Evolutionary conservation across 1,140 invertebrate genomes (phyloP), one percentile per base, ranked within the genome.

Genomic region (Drosophila busckii): DNA sequence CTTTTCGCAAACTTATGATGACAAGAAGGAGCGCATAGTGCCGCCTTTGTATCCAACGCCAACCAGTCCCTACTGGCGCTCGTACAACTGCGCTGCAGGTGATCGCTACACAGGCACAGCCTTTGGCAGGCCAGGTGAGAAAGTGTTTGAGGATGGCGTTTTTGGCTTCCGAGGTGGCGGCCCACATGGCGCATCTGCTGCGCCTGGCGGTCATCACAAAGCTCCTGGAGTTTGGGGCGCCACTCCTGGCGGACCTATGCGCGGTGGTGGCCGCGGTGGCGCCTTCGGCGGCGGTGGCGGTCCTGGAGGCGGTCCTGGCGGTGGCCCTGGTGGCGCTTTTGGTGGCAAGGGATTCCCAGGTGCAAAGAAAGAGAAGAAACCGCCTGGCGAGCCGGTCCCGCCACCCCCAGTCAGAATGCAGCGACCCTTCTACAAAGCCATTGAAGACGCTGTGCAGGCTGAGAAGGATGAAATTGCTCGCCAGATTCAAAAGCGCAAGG

Each of bases 1-100:
- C 13, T n/a, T n/a, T n/a, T n/a, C 78, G 0, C 85, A 87, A 10
- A 78, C 70, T 7, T n/a, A n/a, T n/a, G n/a, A n/a, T n/a, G 3
- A 4, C 1, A 64, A 58, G 3, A 29, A 16, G 0, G 62, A 69
- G 40, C 54, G 38, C 3, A 16, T 9, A 3, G 19, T 62, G 0
- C 25, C 13, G 0, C 50, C 55, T 0, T 28, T 28, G 6, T 73
- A 63, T 45, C 80, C 80, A 0, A 10, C n/a, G 0, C 4, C 13
- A 2, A 2, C 31, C 0, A 8, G 22, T 26, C 52, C 68, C 0
- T 75, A 73, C 4, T 59, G 35, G 19, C 41, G 44, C 1, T 29
- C 26, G 4, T 70, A 41, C 1, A 69, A 82, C 16, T 82, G 75
- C 32, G 75, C 65, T 2, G 56, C 34, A 1, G 75, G 75, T 0